phyloP scores from a whole-genome alignment of 2,888 invertebrate genomes.

The Pollenia angustigena region DNA sequence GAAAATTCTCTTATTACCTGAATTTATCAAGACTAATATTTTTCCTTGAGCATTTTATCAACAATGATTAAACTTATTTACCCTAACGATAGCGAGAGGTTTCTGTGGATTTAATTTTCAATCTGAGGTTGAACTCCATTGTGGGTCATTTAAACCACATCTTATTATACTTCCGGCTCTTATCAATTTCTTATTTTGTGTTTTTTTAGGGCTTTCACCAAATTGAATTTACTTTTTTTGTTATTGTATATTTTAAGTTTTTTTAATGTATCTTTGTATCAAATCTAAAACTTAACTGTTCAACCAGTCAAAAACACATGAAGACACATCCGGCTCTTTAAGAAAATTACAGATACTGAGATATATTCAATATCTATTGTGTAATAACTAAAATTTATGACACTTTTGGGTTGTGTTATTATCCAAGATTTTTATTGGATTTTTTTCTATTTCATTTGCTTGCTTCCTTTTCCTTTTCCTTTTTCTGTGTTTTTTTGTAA shows the following conservation, averaged over 20 bases:
- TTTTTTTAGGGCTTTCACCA: not conserved
- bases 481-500: not conserved
- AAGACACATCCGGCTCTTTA: not conserved
- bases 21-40: not conserved
- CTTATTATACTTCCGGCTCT: not conserved
- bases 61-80: not conserved
- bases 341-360: not conserved
- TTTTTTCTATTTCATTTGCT: not conserved
- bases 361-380: not conserved
- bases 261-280: not conserved
- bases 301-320: not conserved
- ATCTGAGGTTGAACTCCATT: not conserved
- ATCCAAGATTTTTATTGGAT: conserved; percentile 30
- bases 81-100: not conserved
- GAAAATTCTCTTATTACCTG: not conserved
- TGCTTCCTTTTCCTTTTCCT: not conserved
- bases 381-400: conserved; percentile 36
- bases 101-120: not conserved
- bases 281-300: conserved; percentile 13
- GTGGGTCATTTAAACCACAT: conserved; percentile 2
- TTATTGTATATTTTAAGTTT: not conserved
- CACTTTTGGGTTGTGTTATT: conserved; percentile 39
- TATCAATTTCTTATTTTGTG: not conserved
- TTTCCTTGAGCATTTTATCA: not conserved
- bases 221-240: not conserved